Evolutionary conservation across 1,140 invertebrate genomes (phyloP).

Genomic region (Pachyrhynchus sulphureomaculatus): DNA sequence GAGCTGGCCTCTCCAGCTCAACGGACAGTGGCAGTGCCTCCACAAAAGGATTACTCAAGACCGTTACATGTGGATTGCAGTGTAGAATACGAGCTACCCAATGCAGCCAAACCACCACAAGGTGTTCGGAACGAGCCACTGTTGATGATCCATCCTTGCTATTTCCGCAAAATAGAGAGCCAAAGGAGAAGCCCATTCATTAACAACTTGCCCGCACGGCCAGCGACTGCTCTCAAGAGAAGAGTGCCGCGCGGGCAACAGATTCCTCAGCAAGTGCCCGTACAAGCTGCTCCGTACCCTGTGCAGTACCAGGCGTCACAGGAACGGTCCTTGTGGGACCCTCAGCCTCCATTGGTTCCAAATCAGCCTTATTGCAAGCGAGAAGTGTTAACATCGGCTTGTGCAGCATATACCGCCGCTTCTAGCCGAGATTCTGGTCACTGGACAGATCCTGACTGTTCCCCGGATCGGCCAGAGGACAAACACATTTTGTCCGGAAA

Average conservation of each 20-base stretch:
- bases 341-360: conserved; percentile 53
- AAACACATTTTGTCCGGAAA: conserved; percentile 57
- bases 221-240: conserved; percentile 49
- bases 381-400: conserved; percentile 37
- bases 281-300: conserved; percentile 50
- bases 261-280: conserved; percentile 46
- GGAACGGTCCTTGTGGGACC: conserved; percentile 48
- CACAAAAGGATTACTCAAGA: conserved; percentile 72
- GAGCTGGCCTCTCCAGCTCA: conserved; percentile 41
- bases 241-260: conserved; percentile 40
- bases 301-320: conserved; percentile 44
- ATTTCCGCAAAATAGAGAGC: conserved; percentile 76
- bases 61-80: conserved; percentile 81
- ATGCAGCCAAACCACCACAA: conserved; percentile 76
- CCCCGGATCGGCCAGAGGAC: conserved; percentile 47
- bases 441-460: conserved; percentile 48
- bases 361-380: conserved; percentile 45
- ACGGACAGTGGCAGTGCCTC: conserved; percentile 44
- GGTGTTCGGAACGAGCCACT: conserved; percentile 73
- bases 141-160: conserved; percentile 83
- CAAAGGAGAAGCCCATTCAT: conserved; percentile 74
- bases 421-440: conserved; percentile 43
- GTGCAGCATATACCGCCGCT: conserved; percentile 33
- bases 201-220: conserved; percentile 63
- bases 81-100: conserved; percentile 81